phyloP scores from a whole-genome alignment of 2,888 invertebrate species.

The Celastrina argiolus region DNA sequence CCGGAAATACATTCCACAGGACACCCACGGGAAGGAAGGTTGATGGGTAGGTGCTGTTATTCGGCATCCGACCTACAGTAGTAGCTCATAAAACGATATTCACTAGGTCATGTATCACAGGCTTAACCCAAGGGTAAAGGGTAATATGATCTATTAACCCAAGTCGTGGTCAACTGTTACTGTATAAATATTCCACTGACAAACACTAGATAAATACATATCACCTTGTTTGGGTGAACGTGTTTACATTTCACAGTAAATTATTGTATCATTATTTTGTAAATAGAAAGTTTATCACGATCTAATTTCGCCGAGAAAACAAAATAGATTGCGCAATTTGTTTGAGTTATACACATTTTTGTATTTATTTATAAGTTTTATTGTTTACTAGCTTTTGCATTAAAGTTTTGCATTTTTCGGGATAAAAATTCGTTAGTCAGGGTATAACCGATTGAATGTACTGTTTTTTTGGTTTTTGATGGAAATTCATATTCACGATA shows the following conservation, averaged over 20 bases:
- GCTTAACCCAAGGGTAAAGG: background rate
- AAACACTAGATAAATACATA: background rate
- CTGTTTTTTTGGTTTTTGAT: too few relatives aligned
- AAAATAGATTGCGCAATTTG: background rate
- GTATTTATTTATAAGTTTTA: background rate
- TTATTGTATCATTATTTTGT: constrained; percentile 1
- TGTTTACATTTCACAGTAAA: background rate
- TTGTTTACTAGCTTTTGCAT: background rate
- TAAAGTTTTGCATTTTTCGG: too few relatives aligned
- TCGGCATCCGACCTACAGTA: too few relatives aligned
- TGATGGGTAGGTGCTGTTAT: too few relatives aligned
- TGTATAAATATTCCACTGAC: constrained; percentile 12
- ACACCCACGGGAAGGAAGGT: too few relatives aligned
- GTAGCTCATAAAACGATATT: background rate
- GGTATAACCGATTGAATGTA: too few relatives aligned
- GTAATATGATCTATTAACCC: background rate
- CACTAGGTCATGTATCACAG: background rate
- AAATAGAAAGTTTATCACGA: background rate
- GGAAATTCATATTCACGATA: too few relatives aligned
- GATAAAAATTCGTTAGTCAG: too few relatives aligned
- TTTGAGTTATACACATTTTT: background rate
- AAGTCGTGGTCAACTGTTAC: background rate
- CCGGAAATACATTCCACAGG: too few relatives aligned
- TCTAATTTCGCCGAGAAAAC: background rate
- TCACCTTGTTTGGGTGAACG: background rate